Percentiles rank a stretch among this genome's conserved stretches.
Evolutionary conservation across 1,140 invertebrate genomes (phyloP).

Genomic region (Limonius californicus): DNA sequence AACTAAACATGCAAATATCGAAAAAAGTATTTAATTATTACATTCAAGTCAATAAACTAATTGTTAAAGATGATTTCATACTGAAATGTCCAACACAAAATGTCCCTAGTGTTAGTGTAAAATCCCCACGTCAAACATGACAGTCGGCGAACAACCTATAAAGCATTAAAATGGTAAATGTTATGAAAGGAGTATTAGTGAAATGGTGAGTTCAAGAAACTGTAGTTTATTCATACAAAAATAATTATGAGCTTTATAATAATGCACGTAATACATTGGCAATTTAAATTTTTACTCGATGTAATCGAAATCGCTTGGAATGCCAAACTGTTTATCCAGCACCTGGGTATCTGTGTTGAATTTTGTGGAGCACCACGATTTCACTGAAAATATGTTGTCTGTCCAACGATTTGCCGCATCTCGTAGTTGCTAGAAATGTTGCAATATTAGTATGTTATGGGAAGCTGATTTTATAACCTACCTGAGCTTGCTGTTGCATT

Average conservation of each 20-base stretch:
- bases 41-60: too few relatives aligned
- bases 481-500: conserved; percentile 58
- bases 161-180: conserved; percentile 93
- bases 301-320: conserved; percentile 80
- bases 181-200: conserved; percentile 83
- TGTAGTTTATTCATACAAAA: not conserved
- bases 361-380: conserved; percentile 82
- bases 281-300: conserved; percentile 43
- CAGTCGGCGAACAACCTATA: too few relatives aligned
- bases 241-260: conserved; percentile 15
- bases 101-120: too few relatives aligned
- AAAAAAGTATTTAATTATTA: too few relatives aligned
- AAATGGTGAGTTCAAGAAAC: conserved; percentile 63
- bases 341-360: conserved; percentile 68
- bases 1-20: too few relatives aligned
- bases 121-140: too few relatives aligned
- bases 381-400: conserved; percentile 78
- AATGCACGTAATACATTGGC: too few relatives aligned
- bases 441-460: too few relatives aligned
- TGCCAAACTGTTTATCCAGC: conserved; percentile 78
- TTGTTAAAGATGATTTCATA: too few relatives aligned
- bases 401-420: conserved; percentile 81
- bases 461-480: too few relatives aligned
- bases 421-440: conserved; percentile 58
- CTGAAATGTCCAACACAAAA: too few relatives aligned